Evolutionary conservation across 2,797 vertebrate genomes (phyloP).

Genomic region (Aeoliscus strigatus): DNA sequence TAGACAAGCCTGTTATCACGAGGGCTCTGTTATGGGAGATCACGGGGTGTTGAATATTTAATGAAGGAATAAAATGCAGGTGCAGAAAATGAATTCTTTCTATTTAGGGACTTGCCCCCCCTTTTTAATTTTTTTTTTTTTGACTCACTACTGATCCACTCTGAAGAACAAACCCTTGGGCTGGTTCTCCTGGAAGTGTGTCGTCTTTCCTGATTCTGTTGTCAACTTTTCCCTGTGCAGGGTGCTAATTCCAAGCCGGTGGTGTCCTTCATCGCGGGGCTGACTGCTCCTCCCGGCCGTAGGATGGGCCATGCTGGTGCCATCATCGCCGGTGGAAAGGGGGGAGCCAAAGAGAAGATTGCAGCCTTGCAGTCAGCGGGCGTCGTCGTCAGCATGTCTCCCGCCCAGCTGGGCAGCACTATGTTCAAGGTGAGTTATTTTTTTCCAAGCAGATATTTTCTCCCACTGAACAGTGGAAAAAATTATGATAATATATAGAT

Average conservation of each 20-base stretch:
- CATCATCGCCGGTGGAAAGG: slow-evolving; percentile 97
- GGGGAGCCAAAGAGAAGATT: slow-evolving; percentile 98
- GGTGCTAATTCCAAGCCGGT: slow-evolving; percentile 91
- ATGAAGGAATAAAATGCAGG: slow-evolving; percentile 61
- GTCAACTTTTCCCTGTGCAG: slow-evolving; percentile 58
- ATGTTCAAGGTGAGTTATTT: slow-evolving; percentile 89
- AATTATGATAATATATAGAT: background rate
- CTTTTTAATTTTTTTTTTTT: slow-evolving; percentile 13
- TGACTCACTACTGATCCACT: slow-evolving; percentile 5
- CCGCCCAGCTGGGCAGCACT: slow-evolving; percentile 93
- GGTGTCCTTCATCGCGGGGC: slow-evolving; percentile 96
- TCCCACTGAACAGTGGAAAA: background rate
- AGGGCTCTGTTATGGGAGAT: slow-evolving; percentile 50
- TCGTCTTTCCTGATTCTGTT: slow-evolving; percentile 4
- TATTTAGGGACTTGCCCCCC: slow-evolving; percentile 14
- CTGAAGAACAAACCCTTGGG: slow-evolving; percentile 5
- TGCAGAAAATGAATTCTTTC: slow-evolving; percentile 37
- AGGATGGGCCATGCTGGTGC: slow-evolving; percentile 97
- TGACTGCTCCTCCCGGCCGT: slow-evolving; percentile 93
- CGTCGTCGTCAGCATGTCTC: slow-evolving; percentile 95
- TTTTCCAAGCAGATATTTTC: background rate
- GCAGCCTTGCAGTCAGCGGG: slow-evolving; percentile 92
- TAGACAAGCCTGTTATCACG: slow-evolving; percentile 59
- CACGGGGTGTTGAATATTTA: slow-evolving; percentile 52
- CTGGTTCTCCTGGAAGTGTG: background rate